A percentile compares a stretch with the other conserved stretches of the same genome.
Evolutionary conservation across 2,888 invertebrate species (phyloP).

Genomic region (Lacanobia oleracea): DNA sequence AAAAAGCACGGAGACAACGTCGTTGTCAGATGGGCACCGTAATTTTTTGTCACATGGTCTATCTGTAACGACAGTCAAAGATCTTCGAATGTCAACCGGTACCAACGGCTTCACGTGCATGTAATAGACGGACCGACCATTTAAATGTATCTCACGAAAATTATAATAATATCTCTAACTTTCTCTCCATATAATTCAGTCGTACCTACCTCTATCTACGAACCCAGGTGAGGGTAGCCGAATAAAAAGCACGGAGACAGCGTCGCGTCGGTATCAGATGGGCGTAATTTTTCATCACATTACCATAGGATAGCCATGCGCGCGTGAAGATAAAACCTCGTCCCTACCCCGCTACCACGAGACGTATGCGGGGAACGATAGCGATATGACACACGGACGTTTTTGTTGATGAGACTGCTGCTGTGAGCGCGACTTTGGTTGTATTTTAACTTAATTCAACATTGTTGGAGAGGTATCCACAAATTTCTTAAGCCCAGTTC

Average conservation of each 20-base stretch:
- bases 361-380: constrained; percentile 59
- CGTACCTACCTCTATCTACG: constrained; percentile 7
- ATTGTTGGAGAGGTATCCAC: too few species aligned
- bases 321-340: constrained; percentile 89
- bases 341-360: constrained; percentile 78
- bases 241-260: constrained; percentile 77
- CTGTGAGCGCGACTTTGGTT: not conserved
- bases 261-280: constrained; percentile 81
- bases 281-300: constrained; percentile 91
- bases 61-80: too few species aligned
- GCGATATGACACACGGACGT: constrained; percentile 18
- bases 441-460: too few species aligned
- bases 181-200: constrained; percentile 2
- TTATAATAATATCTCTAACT: not conserved
- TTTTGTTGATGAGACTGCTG: constrained; percentile 15
- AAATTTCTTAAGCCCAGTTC: too few species aligned
- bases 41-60: too few species aligned
- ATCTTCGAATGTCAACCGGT: too few species aligned
- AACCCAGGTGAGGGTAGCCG: constrained; percentile 49
- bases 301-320: constrained; percentile 87
- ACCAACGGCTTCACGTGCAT: too few species aligned
- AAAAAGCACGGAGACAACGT: too few species aligned
- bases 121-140: not conserved
- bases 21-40: too few species aligned
- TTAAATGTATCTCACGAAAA: not conserved